Conservation (phyloP, 1,140 invertebrate species). For the Formica exsecta region DNA sequence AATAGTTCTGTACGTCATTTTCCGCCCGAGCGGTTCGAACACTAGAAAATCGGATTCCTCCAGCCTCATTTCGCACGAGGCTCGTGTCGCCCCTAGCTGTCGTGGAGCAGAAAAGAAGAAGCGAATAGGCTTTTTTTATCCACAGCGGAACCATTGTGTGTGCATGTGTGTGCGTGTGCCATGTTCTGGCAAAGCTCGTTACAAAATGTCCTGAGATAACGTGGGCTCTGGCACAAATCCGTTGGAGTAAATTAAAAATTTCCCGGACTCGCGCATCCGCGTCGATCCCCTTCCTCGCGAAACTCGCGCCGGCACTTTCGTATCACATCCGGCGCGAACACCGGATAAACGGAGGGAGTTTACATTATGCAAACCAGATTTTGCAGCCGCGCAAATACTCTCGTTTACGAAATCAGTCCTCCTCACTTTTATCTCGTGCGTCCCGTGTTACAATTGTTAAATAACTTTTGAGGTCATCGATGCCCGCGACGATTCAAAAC, state of each 20-base stretch:
- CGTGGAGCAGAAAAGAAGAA: constrained; percentile 10
- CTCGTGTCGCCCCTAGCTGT: constrained; percentile 57
- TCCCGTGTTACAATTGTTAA: constrained; percentile 10
- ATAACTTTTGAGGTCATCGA: constrained; percentile 26
- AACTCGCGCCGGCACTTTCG: background rate
- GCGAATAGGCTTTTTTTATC: constrained; percentile 1
- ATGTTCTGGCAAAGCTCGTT: constrained; percentile 46
- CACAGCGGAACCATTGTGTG: constrained; percentile 37
- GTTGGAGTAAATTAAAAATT: constrained; percentile 71
- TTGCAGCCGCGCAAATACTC: constrained; percentile 14
- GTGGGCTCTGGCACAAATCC: constrained; percentile 49
- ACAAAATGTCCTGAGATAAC: constrained; percentile 70
- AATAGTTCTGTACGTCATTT: constrained; percentile 77
- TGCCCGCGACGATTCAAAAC: constrained; percentile 1
- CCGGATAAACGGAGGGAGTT: too few species aligned
- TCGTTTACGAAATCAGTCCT: constrained; percentile 26
- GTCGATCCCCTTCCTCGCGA: background rate
- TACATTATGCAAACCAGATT: constrained; percentile 43
- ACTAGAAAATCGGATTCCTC: constrained; percentile 76
- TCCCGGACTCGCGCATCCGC: constrained; percentile 31
- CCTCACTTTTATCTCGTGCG: background rate
- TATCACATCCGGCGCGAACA: background rate
- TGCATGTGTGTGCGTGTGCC: too few species aligned
- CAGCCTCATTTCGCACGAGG: constrained; percentile 74
- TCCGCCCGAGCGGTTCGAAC: constrained; percentile 70